Evolutionary conservation across 2,888 invertebrate genomes (phyloP).

Genomic region (Megaustenia siamemsis): DNA sequence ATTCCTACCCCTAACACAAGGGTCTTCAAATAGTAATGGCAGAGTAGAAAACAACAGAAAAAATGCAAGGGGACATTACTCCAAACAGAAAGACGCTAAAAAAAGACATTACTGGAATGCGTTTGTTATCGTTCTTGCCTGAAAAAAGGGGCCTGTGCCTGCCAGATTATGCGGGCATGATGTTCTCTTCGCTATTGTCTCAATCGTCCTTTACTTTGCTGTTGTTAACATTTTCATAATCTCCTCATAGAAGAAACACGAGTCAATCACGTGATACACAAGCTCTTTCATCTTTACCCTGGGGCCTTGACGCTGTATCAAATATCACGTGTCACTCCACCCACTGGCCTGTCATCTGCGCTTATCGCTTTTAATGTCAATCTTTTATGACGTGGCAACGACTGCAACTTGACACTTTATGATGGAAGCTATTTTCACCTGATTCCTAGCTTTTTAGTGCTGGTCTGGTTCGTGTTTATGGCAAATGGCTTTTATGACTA

Average conservation of each 20-base stretch:
- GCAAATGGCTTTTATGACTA: neutral
- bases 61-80: no score
- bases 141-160: no score
- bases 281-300: neutral
- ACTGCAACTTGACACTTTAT: neutral
- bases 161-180: no score
- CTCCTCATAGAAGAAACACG: neutral
- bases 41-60: no score
- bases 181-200: neutral
- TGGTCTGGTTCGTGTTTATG: neutral
- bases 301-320: neutral
- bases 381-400: neutral
- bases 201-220: neutral
- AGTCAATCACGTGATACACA: neutral
- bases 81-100: no score
- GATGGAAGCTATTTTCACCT: neutral
- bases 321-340: neutral
- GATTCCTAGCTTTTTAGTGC: neutral
- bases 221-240: neutral
- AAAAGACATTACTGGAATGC: no score
- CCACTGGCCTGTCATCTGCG: slow-evolving; percentile 1
- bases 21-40: no score
- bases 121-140: no score
- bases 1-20: no score
- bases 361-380: neutral